Conservation (phyloP, 2,888 invertebrate species). For the Oasisia sp. region DNA sequence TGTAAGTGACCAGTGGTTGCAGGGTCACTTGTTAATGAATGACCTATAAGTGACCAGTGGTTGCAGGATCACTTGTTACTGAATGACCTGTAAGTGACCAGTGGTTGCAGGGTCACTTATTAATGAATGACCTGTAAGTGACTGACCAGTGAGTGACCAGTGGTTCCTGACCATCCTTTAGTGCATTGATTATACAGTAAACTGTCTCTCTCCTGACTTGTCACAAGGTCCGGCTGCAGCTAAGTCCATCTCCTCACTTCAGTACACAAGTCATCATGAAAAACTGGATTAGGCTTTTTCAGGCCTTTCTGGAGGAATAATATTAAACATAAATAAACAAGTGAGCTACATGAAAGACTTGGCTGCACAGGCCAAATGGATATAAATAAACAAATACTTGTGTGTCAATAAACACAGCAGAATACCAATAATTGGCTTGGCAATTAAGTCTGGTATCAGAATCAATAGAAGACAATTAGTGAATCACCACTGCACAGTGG, state of each 20-base stretch:
- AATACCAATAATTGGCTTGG: neutral
- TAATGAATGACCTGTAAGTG: no score
- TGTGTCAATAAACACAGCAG: neutral
- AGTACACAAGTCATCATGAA: neutral
- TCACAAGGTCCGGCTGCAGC: neutral
- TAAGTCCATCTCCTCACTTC: neutral
- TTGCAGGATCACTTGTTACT: no score
- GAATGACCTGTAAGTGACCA: no score
- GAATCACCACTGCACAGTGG: neutral
- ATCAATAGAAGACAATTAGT: constrained; percentile 5
- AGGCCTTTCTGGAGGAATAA: neutral
- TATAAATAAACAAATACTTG: constrained; percentile 10
- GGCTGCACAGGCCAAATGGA: neutral
- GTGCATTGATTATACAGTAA: neutral
- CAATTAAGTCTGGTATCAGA: neutral
- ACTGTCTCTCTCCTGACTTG: neutral
- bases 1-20: no score
- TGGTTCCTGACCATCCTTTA: no score
- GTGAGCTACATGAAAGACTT: neutral
- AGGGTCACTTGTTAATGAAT: no score
- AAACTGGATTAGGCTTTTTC: neutral
- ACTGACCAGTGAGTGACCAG: no score
- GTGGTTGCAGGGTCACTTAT: no score
- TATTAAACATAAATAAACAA: neutral
- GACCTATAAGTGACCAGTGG: no score